Evolutionary conservation across 2,888 invertebrate genomes (phyloP), one percentile per base, ranked within the genome.

Genomic region (Tetrapedia diversipes): DNA sequence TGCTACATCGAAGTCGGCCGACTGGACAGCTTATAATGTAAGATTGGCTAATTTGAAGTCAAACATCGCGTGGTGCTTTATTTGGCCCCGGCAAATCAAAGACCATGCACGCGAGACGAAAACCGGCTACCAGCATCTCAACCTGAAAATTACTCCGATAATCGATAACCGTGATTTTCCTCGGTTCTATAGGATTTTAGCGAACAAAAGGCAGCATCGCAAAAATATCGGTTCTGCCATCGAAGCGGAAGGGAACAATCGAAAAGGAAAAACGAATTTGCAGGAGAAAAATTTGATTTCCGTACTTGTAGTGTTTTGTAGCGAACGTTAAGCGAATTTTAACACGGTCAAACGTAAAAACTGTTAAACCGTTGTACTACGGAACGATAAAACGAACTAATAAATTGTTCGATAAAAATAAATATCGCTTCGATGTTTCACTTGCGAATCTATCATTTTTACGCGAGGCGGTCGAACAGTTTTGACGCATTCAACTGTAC

Each of bases 41-140:
- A 64, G 51, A 66, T 70, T 63, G 63, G 47, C 51, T 77, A 78
- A 77, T 70, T 70, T 57, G 16, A 16, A 64, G 77, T 60, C 63
- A 51, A 77, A 61, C 53, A 39, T 53, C n/a, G 49, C 64, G 16
- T 39, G 16, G 49, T 57, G n/a, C 34, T 43, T 64, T 67, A 56
- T 71, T 71, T 64, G 54, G 45, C 6, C n/a, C 10, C 24, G 56
- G 24, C 27, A 39, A 67, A 71, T 78, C 64, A 49, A 67, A 60
- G 56, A 41, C n/a, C 4, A 11, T 19, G 27, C 24, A 43, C 7
- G n/a, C n/a, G 14, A 39, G 45, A 65, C 37, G 27, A n/a, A n/a
- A n/a, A 67, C 22, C 37, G 27, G 19, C 39, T 8, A 10, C 32
- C 19, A 39, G 29, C 51, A 34, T 29, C 34, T 19, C 54, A 3